These are phyloP conservation scores for Lasioglossum morio DNA, from an alignment of 2,888 invertebrate genomes.

Conservation along the genomic window DNA sequence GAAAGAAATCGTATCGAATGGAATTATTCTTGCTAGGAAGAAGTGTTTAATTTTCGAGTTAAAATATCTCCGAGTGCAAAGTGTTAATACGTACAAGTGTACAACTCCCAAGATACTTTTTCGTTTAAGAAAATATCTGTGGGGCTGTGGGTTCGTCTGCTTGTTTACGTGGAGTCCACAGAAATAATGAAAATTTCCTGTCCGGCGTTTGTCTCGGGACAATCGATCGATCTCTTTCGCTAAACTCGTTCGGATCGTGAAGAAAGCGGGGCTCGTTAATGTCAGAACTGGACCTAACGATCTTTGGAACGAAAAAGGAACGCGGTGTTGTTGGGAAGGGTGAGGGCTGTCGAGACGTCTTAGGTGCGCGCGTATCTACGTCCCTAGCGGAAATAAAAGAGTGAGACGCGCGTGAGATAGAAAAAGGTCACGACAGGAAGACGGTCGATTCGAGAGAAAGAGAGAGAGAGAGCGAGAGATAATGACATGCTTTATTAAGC, in stretches of 20 bases:
- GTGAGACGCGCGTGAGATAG: constrained; percentile 23
- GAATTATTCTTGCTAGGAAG: no score
- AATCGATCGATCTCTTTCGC: background rate
- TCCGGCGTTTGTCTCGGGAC: background rate
- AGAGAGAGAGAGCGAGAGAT: constrained; percentile 27
- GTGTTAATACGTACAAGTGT: no score
- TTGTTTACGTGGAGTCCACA: background rate
- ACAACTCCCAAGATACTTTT: no score
- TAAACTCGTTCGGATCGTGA: background rate
- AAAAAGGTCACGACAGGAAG: constrained; percentile 17
- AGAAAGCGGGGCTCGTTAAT: constrained; percentile 12
- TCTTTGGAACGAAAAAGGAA: background rate
- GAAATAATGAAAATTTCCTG: background rate
- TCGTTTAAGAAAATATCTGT: no score
- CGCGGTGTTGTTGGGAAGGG: background rate
- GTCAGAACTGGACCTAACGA: constrained; percentile 12
- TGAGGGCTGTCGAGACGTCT: background rate
- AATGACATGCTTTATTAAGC: constrained; percentile 66
- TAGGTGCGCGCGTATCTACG: constrained; percentile 3
- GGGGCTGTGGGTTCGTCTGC: background rate
- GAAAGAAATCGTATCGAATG: no score
- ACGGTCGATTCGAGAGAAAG: background rate
- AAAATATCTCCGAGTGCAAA: no score
- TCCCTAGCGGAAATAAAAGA: constrained; percentile 44
- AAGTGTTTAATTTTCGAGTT: no score